These are phyloP conservation scores for Loripinus fragilis DNA, from an alignment of 2,888 invertebrate genomes.

Conservation along the genomic window DNA sequence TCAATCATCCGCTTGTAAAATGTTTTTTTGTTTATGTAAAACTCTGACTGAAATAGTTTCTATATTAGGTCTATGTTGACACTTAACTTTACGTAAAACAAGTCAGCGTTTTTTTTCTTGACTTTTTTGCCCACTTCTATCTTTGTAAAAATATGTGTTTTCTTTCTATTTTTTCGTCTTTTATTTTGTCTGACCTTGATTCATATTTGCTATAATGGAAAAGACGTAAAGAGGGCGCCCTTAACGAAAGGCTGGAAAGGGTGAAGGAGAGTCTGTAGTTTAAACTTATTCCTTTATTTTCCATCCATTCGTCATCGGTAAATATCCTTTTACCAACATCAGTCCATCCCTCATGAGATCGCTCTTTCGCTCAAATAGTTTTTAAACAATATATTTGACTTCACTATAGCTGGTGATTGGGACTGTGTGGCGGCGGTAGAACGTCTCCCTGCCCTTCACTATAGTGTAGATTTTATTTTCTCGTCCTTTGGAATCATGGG, in stretches of 20 bases:
- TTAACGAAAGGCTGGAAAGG: conserved; percentile 1
- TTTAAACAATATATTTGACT: too few relatives aligned
- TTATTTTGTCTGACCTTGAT: not conserved
- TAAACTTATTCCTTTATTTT: too few relatives aligned
- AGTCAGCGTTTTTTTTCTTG: not conserved
- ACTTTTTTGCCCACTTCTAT: not conserved
- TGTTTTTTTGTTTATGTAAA: not conserved
- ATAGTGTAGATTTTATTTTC: too few relatives aligned
- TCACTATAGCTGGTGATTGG: too few relatives aligned
- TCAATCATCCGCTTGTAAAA: not conserved
- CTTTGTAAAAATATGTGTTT: conserved; percentile 7
- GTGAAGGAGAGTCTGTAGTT: not conserved
- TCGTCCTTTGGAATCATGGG: too few relatives aligned
- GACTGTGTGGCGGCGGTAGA: too few relatives aligned
- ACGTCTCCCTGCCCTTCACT: too few relatives aligned
- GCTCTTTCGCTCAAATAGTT: too few relatives aligned
- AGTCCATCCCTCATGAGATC: too few relatives aligned
- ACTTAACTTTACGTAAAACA: not conserved
- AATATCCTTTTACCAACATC: too few relatives aligned
- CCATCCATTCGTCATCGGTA: too few relatives aligned
- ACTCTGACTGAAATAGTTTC: not conserved
- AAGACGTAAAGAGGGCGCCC: conserved; percentile 7
- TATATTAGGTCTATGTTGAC: not conserved
- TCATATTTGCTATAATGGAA: conserved; percentile 8
- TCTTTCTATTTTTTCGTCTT: not conserved